phyloP scores from a whole-genome alignment of 2,113 vertebrate species.

The Melanerpes formicivorus region DNA sequence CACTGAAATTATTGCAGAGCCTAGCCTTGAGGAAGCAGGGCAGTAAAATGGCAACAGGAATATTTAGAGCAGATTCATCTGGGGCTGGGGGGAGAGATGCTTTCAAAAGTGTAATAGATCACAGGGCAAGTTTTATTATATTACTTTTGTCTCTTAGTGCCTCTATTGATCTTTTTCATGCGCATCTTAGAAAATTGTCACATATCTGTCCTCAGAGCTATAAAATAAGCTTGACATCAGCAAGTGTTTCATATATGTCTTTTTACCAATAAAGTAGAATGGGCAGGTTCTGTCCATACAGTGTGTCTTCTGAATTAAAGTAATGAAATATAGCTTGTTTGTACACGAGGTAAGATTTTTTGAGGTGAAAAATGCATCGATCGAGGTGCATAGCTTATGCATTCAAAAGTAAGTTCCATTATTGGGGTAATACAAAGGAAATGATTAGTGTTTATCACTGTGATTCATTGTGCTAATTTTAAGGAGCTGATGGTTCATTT shows the following conservation, averaged over 20 bases:
- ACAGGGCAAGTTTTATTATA: background rate
- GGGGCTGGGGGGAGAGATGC: background rate
- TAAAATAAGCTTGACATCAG: background rate
- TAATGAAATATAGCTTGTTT: background rate
- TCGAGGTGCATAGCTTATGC: background rate
- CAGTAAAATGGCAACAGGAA: slow-evolving; percentile 4
- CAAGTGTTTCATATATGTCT: background rate
- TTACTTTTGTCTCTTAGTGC: slow-evolving; percentile 22
- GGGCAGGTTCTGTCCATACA: background rate
- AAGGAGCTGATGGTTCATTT: background rate
- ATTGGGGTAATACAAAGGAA: slow-evolving; percentile 32
- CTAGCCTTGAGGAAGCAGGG: slow-evolving; percentile 12
- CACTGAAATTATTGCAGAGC: background rate
- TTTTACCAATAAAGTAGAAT: background rate
- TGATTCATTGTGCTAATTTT: slow-evolving; percentile 58
- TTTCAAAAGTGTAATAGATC: background rate
- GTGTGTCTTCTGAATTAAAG: background rate
- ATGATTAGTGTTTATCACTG: slow-evolving; percentile 60
- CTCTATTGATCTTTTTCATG: slow-evolving; percentile 41
- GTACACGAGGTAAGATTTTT: background rate
- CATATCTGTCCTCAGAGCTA: background rate
- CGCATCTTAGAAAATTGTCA: background rate
- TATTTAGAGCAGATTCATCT: background rate
- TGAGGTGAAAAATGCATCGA: background rate
- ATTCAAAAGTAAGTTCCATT: slow-evolving; percentile 27